phyloP scores from a whole-genome alignment of 2,888 invertebrate genomes.

The Listrodromus nycthemerus region DNA sequence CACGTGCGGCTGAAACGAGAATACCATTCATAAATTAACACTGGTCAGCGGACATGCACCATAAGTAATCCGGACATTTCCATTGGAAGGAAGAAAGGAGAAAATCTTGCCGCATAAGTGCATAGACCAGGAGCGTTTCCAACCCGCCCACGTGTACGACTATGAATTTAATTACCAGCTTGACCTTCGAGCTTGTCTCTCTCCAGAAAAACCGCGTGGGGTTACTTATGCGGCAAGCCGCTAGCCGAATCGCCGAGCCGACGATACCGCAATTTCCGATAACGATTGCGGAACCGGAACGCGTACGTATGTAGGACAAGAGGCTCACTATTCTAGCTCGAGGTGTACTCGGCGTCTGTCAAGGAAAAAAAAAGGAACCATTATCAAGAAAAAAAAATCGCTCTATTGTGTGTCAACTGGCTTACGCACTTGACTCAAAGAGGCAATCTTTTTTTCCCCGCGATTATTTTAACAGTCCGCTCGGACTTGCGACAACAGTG shows the following conservation, averaged over 20 bases:
- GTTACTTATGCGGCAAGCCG: neutral
- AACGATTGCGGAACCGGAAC: conserved; percentile 66
- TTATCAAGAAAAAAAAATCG: neutral
- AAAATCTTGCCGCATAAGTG: neutral
- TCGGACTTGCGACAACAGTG: too few relatives aligned
- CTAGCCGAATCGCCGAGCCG: conserved; percentile 20
- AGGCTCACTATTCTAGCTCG: neutral
- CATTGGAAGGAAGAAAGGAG: too few relatives aligned
- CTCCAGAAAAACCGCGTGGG: neutral
- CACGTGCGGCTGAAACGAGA: neutral
- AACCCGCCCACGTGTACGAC: neutral
- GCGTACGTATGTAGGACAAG: conserved; percentile 64
- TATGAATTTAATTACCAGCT: conserved; percentile 1
- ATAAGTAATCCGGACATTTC: neutral
- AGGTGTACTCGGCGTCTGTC: too few relatives aligned
- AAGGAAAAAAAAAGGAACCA: neutral
- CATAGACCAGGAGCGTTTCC: neutral
- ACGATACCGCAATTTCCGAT: conserved; percentile 68
- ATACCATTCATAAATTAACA: neutral
- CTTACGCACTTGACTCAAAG: too few relatives aligned
- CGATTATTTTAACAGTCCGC: too few relatives aligned
- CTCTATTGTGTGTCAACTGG: too few relatives aligned
- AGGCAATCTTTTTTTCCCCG: too few relatives aligned
- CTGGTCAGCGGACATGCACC: neutral
- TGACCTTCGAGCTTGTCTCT: conserved; percentile 4